Evolutionary conservation across 2,113 vertebrate species (phyloP).

Genomic region (Caranx melampygus): DNA sequence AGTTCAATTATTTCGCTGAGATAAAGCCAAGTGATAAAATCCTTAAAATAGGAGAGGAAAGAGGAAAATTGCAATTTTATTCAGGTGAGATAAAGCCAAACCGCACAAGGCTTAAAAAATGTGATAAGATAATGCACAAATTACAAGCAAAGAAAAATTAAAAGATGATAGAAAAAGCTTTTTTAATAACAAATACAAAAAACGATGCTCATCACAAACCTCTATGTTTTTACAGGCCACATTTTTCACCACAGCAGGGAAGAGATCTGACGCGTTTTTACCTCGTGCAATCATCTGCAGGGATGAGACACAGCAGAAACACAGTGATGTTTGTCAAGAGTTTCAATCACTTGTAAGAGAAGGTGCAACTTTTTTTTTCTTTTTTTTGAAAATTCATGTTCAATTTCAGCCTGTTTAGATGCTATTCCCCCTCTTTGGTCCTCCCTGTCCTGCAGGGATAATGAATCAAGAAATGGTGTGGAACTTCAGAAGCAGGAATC

Average conservation of each 20-base stretch:
- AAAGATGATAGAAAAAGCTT: not conserved
- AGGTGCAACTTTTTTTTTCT: not conserved
- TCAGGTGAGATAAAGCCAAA: constrained; percentile 47
- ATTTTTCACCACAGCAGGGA: constrained; percentile 98
- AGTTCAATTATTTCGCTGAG: constrained; percentile 19
- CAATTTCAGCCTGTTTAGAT: constrained; percentile 13
- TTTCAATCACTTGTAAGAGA: not conserved
- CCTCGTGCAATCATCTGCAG: constrained; percentile 96
- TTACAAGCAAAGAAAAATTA: constrained; percentile 19
- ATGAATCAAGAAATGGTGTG: constrained; percentile 50
- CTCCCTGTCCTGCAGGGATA: constrained; percentile 55
- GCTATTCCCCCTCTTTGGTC: constrained; percentile 25
- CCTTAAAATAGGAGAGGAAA: not conserved
- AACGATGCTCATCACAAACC: constrained; percentile 80
- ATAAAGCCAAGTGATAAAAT: constrained; percentile 33
- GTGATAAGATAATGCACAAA: constrained; percentile 19
- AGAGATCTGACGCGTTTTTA: constrained; percentile 97
- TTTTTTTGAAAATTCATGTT: not conserved
- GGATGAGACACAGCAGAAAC: constrained; percentile 8
- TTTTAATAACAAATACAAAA: constrained; percentile 11
- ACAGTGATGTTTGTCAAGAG: constrained; percentile 13
- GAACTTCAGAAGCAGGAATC: constrained; percentile 67
- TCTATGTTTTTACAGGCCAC: constrained; percentile 99
- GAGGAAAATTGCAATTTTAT: constrained; percentile 34
- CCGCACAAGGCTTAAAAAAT: not conserved